Conservation (phyloP, 1,140 invertebrate species). For the Nixonia krombeini region DNA sequence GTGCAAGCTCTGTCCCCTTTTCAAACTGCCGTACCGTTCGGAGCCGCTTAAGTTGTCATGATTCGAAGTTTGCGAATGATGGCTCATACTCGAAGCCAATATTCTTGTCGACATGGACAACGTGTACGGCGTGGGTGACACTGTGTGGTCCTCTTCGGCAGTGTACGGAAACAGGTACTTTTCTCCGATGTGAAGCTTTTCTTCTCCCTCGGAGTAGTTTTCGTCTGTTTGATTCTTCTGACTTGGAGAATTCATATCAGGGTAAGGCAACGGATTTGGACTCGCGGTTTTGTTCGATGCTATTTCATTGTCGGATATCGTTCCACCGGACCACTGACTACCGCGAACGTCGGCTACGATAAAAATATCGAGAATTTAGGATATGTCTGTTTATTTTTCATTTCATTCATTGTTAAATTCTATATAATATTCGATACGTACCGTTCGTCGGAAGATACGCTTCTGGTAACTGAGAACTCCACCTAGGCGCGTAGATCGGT, state of each 20-base stretch:
- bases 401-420: too few species aligned
- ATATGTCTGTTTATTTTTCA: background rate
- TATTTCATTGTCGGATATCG: slow-evolving; percentile 81
- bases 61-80: slow-evolving; percentile 73
- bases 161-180: slow-evolving; percentile 86
- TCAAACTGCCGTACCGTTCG: slow-evolving; percentile 66
- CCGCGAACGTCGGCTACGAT: slow-evolving; percentile 71
- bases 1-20: slow-evolving; percentile 63
- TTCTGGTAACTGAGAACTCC: slow-evolving; percentile 80
- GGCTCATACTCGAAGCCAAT: slow-evolving; percentile 65
- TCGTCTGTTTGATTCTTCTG: slow-evolving; percentile 74
- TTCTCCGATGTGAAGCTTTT: slow-evolving; percentile 78
- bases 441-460: slow-evolving; percentile 73
- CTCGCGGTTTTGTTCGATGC: slow-evolving; percentile 77
- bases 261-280: slow-evolving; percentile 81
- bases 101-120: slow-evolving; percentile 67
- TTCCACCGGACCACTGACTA: slow-evolving; percentile 84
- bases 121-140: slow-evolving; percentile 71
- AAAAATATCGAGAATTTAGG: background rate
- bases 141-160: slow-evolving; percentile 73
- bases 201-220: slow-evolving; percentile 81
- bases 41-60: slow-evolving; percentile 64
- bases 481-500: slow-evolving; percentile 78
- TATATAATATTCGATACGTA: slow-evolving; percentile 57
- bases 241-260: slow-evolving; percentile 75